Evolutionary conservation across 2,797 vertebrate species (phyloP).

Genomic region (Urosaurus nigricauda): DNA sequence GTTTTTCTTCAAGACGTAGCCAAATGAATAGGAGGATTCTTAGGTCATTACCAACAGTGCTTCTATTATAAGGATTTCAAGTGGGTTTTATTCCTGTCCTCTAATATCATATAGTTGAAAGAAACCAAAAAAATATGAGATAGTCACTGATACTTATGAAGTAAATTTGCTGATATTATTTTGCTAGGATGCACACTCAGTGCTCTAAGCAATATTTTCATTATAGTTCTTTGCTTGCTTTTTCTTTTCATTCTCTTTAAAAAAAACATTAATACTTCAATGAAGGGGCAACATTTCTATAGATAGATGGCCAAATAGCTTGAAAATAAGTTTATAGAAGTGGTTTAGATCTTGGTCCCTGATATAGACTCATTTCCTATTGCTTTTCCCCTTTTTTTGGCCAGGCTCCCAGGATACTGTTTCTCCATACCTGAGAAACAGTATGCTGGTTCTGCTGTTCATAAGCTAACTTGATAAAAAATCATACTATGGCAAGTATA

Average conservation of each 20-base stretch:
- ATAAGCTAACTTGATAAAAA: neutral
- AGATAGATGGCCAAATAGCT: neutral
- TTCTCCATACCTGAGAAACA: neutral
- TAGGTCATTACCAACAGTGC: neutral
- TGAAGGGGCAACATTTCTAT: neutral
- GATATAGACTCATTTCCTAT: neutral
- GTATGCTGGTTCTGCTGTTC: neutral
- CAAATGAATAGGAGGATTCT: neutral
- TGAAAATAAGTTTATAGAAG: neutral
- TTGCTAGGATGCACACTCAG: neutral
- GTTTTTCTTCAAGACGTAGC: slow-evolving; percentile 17
- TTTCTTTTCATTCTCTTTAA: neutral
- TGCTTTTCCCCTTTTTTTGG: neutral
- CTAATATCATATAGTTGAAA: neutral
- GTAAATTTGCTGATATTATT: slow-evolving; percentile 4
- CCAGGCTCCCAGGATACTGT: neutral
- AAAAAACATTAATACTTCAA: neutral
- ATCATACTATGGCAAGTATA: neutral
- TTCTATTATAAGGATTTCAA: slow-evolving; percentile 19
- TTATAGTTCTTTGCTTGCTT: neutral
- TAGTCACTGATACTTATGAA: neutral
- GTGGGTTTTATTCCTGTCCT: neutral
- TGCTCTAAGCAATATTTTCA: neutral
- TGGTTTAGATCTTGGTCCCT: neutral
- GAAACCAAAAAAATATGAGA: neutral